Conservation (phyloP, 2,888 invertebrate genomes). For the Scaptomyza polygonia region DNA sequence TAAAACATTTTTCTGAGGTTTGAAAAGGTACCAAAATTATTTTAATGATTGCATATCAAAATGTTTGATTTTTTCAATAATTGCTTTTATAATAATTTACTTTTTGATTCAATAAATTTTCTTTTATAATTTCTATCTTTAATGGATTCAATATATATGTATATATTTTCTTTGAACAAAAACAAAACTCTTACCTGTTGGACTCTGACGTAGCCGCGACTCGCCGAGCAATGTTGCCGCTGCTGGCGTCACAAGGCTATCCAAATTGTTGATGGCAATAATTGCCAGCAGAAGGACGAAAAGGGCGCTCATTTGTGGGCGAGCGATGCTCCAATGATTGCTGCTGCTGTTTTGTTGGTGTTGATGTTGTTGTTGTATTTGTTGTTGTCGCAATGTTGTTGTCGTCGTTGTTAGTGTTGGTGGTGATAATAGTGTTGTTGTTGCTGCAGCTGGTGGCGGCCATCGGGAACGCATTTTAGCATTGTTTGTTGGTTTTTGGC, state of each 20-base stretch:
- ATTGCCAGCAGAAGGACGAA: constrained; percentile 69
- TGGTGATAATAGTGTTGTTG: constrained; percentile 4
- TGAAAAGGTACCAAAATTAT: no score
- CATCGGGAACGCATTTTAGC: constrained; percentile 63
- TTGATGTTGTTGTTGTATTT: constrained; percentile 17
- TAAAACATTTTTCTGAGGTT: no score
- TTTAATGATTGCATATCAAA: no score
- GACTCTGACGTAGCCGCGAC: constrained; percentile 77
- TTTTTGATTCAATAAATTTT: no score
- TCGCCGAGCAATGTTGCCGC: constrained; percentile 67
- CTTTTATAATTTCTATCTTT: no score
- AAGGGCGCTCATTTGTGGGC: constrained; percentile 69
- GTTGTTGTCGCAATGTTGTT: constrained; percentile 18
- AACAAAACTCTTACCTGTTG: constrained; percentile 69
- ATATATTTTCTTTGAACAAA: no score
- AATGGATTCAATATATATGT: no score
- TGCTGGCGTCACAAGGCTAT: constrained; percentile 68
- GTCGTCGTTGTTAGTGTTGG: constrained; percentile 9
- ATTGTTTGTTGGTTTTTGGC: constrained; percentile 69
- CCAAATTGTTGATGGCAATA: constrained; percentile 79
- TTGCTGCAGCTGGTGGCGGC: constrained; percentile 35
- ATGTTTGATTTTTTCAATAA: no score
- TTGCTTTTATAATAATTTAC: no score
- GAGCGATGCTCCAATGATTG: constrained; percentile 43
- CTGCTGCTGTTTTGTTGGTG: constrained; percentile 19